phyloP scores from a whole-genome alignment of 2,797 vertebrate genomes.

The Orestias chungarensis region DNA sequence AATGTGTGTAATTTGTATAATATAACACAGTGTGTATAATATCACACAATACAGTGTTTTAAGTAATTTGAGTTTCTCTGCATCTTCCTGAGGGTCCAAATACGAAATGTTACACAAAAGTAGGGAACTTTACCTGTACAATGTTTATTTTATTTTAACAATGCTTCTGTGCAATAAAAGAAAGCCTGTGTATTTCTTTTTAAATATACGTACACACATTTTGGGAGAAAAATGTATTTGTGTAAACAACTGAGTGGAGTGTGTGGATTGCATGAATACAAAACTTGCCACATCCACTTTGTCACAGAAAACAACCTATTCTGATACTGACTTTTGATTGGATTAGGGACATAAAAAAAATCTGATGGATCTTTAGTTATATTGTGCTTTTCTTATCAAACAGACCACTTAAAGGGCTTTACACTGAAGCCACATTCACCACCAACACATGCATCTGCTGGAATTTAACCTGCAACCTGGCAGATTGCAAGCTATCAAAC shows the following conservation, averaged over 20 bases:
- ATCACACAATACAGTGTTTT: too few relatives aligned
- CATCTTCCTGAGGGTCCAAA: neutral
- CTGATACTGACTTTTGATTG: neutral
- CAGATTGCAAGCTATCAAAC: too few relatives aligned
- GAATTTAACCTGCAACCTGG: too few relatives aligned
- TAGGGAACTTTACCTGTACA: neutral
- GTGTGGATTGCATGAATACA: neutral
- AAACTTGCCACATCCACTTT: neutral
- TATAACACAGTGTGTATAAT: too few relatives aligned
- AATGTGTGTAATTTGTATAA: too few relatives aligned
- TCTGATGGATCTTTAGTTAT: too few relatives aligned
- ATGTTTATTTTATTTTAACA: neutral
- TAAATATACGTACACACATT: neutral
- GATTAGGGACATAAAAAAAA: too few relatives aligned
- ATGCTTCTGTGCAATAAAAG: neutral
- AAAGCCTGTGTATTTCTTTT: neutral
- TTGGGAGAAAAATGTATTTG: neutral
- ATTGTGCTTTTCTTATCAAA: too few relatives aligned
- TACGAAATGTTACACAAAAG: neutral
- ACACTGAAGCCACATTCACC: too few relatives aligned
- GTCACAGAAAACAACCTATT: neutral
- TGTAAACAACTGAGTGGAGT: neutral
- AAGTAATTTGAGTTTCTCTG: too few relatives aligned
- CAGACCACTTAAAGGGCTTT: too few relatives aligned
- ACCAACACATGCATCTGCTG: too few relatives aligned